These are phyloP conservation scores for Drosophila setifemur DNA, from an alignment of 1,140 invertebrate species.

Conservation along the genomic window DNA sequence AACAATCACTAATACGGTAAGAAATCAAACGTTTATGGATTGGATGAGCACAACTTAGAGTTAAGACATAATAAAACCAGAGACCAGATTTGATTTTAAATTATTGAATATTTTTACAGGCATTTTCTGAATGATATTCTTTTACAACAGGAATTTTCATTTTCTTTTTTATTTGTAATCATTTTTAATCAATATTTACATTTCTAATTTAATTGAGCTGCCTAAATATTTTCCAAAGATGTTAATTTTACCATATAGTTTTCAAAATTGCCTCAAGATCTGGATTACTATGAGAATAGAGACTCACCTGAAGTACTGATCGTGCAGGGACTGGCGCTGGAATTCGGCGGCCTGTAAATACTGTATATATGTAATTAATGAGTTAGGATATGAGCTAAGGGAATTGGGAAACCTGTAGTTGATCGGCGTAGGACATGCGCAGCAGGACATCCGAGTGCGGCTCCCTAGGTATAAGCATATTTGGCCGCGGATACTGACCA, in stretches of 20 bases:
- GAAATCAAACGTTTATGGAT: conserved; percentile 31
- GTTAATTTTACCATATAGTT: no score
- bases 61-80: not conserved
- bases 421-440: conserved; percentile 82
- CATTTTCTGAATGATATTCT: no score
- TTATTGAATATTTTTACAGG: no score
- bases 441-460: conserved; percentile 82
- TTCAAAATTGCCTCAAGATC: no score
- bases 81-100: no score
- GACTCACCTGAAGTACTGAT: conserved; percentile 82
- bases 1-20: conserved; percentile 23
- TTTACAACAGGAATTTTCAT: no score
- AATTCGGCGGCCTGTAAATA: conserved; percentile 83
- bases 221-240: no score
- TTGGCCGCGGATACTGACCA: conserved; percentile 82
- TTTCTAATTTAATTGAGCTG: no score
- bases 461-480: conserved; percentile 83
- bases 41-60: conserved; percentile 38
- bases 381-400: conserved; percentile 58
- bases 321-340: conserved; percentile 81
- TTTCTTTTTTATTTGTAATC: no score
- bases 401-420: conserved; percentile 81
- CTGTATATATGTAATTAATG: conserved; percentile 82
- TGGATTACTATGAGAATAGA: no score
- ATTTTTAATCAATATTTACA: no score